Evolutionary conservation across 2,797 vertebrate genomes (phyloP).

Genomic region (Rhinophrynus dorsalis): DNA sequence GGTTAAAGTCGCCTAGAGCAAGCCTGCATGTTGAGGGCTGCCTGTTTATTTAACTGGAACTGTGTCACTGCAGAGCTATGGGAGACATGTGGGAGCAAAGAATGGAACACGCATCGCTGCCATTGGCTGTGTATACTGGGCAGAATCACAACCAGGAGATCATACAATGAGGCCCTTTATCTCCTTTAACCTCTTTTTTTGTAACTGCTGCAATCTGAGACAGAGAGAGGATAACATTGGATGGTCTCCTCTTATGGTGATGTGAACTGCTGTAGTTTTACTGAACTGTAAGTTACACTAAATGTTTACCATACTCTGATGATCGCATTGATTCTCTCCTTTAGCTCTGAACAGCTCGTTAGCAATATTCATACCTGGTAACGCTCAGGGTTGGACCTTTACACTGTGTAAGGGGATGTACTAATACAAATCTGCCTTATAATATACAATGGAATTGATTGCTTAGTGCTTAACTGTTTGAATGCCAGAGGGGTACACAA

Average conservation of each 20-base stretch:
- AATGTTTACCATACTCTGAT: neutral
- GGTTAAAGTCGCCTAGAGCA: no score
- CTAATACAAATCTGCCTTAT: no score
- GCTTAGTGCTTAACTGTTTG: no score
- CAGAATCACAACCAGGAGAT: conserved; percentile 5
- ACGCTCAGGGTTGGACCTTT: no score
- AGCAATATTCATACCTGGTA: no score
- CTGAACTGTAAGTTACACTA: conserved; percentile 17
- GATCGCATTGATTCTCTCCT: neutral
- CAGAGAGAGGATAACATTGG: neutral
- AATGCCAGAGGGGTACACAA: no score
- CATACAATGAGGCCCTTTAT: conserved; percentile 38
- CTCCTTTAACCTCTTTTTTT: neutral
- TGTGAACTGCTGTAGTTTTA: neutral
- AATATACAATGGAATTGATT: no score
- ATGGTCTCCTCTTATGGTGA: neutral
- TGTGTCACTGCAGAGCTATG: neutral
- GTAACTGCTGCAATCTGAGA: conserved; percentile 4
- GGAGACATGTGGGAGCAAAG: conserved; percentile 30
- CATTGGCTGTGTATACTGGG: conserved; percentile 30
- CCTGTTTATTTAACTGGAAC: conserved; percentile 2
- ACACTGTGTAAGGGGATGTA: no score
- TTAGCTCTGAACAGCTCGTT: neutral
- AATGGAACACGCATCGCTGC: neutral
- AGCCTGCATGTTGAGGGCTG: no score